phyloP scores from a whole-genome alignment of 2,113 vertebrate genomes.

The Poecilia latipinna region DNA sequence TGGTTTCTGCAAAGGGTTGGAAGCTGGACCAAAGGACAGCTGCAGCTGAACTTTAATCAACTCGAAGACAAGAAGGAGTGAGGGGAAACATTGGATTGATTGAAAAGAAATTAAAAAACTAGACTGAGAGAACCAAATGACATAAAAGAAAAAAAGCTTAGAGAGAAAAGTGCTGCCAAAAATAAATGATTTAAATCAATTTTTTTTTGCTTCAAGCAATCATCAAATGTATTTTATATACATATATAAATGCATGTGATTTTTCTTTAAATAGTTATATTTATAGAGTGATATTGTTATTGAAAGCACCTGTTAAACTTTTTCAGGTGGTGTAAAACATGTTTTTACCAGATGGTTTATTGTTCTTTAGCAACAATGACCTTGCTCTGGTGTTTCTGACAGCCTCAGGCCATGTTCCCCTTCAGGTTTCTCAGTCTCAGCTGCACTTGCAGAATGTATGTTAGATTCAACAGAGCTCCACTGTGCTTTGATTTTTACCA shows the following conservation, averaged over 20 bases:
- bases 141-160: not conserved
- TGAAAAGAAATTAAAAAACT: slow-evolving; percentile 35
- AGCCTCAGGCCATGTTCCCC: not conserved
- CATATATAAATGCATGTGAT: not conserved
- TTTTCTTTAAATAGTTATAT: not conserved
- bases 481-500: not conserved
- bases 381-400: not conserved
- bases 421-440: not conserved
- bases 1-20: slow-evolving; percentile 36
- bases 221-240: not conserved
- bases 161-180: not conserved
- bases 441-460: not conserved
- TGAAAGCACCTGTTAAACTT: not conserved
- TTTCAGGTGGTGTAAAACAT: not conserved
- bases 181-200: not conserved
- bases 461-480: not conserved
- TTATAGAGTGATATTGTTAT: not conserved
- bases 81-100: slow-evolving; percentile 39
- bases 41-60: slow-evolving; percentile 50
- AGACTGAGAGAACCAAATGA: slow-evolving; percentile 3
- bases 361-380: not conserved
- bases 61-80: slow-evolving; percentile 23
- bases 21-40: not conserved
- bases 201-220: not conserved
- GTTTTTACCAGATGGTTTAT: not conserved